Evolutionary conservation across 2,797 vertebrate species (phyloP).

Genomic region (Vultur gryphus): DNA sequence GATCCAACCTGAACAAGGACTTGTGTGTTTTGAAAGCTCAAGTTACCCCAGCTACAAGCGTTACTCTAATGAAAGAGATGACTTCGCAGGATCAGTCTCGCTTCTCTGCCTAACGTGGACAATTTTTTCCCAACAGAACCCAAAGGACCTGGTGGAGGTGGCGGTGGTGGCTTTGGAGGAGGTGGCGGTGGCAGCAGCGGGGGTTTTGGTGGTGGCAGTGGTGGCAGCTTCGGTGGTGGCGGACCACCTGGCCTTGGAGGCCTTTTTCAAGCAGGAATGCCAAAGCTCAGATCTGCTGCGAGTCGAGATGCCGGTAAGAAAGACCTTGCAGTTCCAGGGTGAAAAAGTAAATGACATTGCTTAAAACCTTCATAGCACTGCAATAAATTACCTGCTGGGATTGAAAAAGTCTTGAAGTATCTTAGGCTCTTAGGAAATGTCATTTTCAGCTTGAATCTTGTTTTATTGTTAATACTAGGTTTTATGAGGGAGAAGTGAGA

Average conservation of each 20-base stretch:
- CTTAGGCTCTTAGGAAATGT: not conserved
- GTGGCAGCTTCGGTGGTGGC: conserved; percentile 74
- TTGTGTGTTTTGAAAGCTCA: not conserved
- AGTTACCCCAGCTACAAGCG: not conserved
- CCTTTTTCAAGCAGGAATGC: conserved; percentile 93
- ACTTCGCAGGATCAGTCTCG: not conserved
- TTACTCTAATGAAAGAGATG: not conserved
- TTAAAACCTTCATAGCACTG: not conserved
- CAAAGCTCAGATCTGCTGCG: conserved; percentile 86
- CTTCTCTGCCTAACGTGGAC: not conserved
- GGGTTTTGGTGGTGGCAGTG: conserved; percentile 35
- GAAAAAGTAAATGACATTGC: not conserved
- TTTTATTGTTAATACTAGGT: not conserved
- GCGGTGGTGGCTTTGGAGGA: conserved; percentile 59
- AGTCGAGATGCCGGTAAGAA: conserved; percentile 84
- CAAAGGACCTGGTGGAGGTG: conserved; percentile 78
- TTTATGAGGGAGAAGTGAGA: not conserved
- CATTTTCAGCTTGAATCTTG: not conserved
- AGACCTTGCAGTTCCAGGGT: not conserved
- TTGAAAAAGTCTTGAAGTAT: not conserved
- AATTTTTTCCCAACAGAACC: conserved; percentile 79
- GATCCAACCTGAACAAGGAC: not conserved
- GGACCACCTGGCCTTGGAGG: conserved; percentile 85
- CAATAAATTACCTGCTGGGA: not conserved
- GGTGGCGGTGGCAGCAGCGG: conserved; percentile 54